These are phyloP conservation scores for Xestia ashworthii DNA, from an alignment of 2,888 invertebrate genomes.

Conservation along the genomic window DNA sequence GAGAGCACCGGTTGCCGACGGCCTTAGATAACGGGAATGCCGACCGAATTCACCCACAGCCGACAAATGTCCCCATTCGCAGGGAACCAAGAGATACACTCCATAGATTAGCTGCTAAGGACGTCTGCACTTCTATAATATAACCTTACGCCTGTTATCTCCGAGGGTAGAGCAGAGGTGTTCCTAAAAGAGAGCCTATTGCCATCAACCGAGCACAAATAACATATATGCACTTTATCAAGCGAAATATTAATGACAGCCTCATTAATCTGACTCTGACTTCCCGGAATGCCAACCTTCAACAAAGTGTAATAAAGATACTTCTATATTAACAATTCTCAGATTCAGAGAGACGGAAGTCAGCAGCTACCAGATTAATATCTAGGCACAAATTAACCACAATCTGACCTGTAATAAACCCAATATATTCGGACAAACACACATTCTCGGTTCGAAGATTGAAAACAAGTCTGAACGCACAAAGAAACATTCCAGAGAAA, in stretches of 20 bases:
- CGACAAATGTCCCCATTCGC: slow-evolving; percentile 36
- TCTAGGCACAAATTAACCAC: slow-evolving; percentile 12
- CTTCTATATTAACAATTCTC: slow-evolving; percentile 27
- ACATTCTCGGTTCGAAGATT: slow-evolving; percentile 6
- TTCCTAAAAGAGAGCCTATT: not conserved
- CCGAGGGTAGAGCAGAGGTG: not conserved
- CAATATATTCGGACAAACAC: not conserved
- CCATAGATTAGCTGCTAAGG: slow-evolving; percentile 33
- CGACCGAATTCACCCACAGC: slow-evolving; percentile 51
- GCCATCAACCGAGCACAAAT: not conserved
- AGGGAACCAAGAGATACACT: slow-evolving; percentile 34
- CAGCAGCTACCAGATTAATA: slow-evolving; percentile 1
- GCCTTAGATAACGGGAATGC: slow-evolving; percentile 54
- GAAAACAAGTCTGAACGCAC: slow-evolving; percentile 31
- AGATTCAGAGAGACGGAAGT: slow-evolving; percentile 29
- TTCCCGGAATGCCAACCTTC: slow-evolving; percentile 46
- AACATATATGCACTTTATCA: slow-evolving; percentile 15
- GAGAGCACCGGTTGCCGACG: slow-evolving; percentile 40
- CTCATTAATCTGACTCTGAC: slow-evolving; percentile 38
- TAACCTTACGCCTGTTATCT: not conserved
- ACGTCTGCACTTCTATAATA: slow-evolving; percentile 1
- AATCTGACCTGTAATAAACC: slow-evolving; percentile 17
- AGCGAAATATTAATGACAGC: slow-evolving; percentile 10
- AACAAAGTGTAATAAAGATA: slow-evolving; percentile 37
- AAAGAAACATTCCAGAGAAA: slow-evolving; percentile 44